These are phyloP conservation scores for Epistrophella euchroma DNA, from an alignment of 2,888 invertebrate genomes.

Conservation along the genomic window DNA sequence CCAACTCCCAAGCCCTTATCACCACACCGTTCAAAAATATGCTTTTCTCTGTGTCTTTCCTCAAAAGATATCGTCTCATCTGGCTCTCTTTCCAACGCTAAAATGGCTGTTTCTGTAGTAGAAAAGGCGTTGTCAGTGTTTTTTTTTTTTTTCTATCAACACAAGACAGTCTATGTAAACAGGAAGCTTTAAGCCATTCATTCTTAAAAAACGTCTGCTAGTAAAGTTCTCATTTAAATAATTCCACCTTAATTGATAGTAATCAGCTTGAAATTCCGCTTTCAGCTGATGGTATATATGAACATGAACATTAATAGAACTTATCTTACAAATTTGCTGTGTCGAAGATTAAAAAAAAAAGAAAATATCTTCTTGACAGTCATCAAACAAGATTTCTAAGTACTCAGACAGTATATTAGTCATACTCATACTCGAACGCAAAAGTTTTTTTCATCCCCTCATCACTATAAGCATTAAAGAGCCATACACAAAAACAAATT, in stretches of 20 bases:
- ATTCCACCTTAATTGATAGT: slow-evolving; percentile 47
- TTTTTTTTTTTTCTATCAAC: slow-evolving; percentile 1
- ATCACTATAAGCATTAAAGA: not conserved
- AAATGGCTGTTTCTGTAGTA: not conserved
- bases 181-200: slow-evolving; percentile 38
- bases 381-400: slow-evolving; percentile 37
- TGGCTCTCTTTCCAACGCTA: not conserved
- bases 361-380: slow-evolving; percentile 14
- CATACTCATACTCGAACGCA: slow-evolving; percentile 35
- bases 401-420: slow-evolving; percentile 65
- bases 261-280: slow-evolving; percentile 34
- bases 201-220: slow-evolving; percentile 31
- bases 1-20: slow-evolving; percentile 19
- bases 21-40: slow-evolving; percentile 35
- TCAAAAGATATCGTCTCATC: slow-evolving; percentile 9
- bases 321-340: not conserved
- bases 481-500: slow-evolving; percentile 6
- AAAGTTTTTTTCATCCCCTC: not conserved
- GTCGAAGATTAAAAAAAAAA: not conserved
- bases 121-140: slow-evolving; percentile 25
- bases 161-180: slow-evolving; percentile 16
- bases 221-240: slow-evolving; percentile 37
- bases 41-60: slow-evolving; percentile 1
- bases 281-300: slow-evolving; percentile 2
- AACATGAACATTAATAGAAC: slow-evolving; percentile 11